Evolutionary conservation across 2,113 vertebrate species (phyloP), one percentile per base, ranked within the genome.

Genomic region (Nannospalax galili): DNA sequence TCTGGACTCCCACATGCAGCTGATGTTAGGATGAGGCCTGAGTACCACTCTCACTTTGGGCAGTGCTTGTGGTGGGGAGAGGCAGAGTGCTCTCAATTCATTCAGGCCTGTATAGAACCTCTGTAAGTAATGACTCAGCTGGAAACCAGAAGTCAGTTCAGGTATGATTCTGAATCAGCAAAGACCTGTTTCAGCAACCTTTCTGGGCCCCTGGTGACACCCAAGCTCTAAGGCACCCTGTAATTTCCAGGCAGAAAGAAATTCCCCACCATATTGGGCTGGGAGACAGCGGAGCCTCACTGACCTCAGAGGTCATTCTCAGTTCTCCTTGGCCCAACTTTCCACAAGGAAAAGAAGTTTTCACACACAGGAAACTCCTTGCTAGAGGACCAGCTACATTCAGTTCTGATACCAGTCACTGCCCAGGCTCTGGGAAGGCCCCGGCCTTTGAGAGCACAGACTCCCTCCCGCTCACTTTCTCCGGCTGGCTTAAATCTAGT

Each of bases 401-500:
- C 17, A 26, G 15, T 20, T 45, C 64, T 5, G 28, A 15, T 3
- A 12, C 12, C 7, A 5, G 26, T 5, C 20, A 79, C 10, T 0
- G 4, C 67, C 17, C 0, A 2, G 84, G 58, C 85, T 4, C 1
- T 6, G 11, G 48, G 42, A 35, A 60, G 40, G 19, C 62, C 37
- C 15, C 3, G 42, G 11, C 30, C 14, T 16, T 0, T 1, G 20
- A 20, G 35, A 20, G 20, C 42, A 32, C 65, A 3, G 1, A 35
- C 19, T 91, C 74, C 45, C 42, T 30, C 42, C 20, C 2, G 7
- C 42, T 75, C 1, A 37, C 45, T 40, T 77, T n/a, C n/a, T 75
- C 58, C 14, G n/a, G 87, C 24, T 3, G 67, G 48, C 42, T 80
- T 16, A 15, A 90, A 86, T 30, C 20, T 7, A 52, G 8, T 78